phyloP scores from a whole-genome alignment of 2,888 invertebrate species.

The Catocala nupta region DNA sequence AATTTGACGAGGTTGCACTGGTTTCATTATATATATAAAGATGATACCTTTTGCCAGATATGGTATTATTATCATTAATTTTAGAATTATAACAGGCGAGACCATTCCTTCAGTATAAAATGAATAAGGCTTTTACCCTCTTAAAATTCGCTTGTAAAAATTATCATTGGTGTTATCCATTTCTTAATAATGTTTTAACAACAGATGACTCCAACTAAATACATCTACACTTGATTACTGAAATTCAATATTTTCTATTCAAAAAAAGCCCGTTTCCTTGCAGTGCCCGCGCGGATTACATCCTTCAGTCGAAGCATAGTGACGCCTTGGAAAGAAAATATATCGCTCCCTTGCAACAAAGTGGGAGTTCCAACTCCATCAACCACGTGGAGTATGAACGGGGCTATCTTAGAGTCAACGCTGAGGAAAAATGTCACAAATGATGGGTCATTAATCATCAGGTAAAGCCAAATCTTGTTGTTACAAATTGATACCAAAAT shows the following conservation, averaged over 20 bases:
- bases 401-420: conserved; percentile 91
- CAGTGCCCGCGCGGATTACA: conserved; percentile 95
- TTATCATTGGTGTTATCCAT: too few species aligned
- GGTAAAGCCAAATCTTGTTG: conserved; percentile 51
- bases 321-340: conserved; percentile 95
- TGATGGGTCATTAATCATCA: conserved; percentile 92
- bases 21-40: too few species aligned
- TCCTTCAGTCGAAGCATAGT: conserved; percentile 94
- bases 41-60: too few species aligned
- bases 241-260: conserved; percentile 50
- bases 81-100: too few species aligned
- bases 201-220: neutral
- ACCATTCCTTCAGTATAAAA: too few species aligned
- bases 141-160: too few species aligned
- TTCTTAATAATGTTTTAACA: too few species aligned
- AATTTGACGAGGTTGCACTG: too few species aligned
- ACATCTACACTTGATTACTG: conserved; percentile 31
- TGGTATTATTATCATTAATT: too few species aligned
- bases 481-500: too few species aligned
- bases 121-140: too few species aligned
- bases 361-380: conserved; percentile 94
- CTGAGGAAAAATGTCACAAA: conserved; percentile 89
- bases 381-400: conserved; percentile 93
- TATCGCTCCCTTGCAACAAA: conserved; percentile 93
- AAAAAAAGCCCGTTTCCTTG: conserved; percentile 57